Evolutionary conservation across 2,113 vertebrate species (phyloP).

Genomic region (Camarhynchus parvulus): DNA sequence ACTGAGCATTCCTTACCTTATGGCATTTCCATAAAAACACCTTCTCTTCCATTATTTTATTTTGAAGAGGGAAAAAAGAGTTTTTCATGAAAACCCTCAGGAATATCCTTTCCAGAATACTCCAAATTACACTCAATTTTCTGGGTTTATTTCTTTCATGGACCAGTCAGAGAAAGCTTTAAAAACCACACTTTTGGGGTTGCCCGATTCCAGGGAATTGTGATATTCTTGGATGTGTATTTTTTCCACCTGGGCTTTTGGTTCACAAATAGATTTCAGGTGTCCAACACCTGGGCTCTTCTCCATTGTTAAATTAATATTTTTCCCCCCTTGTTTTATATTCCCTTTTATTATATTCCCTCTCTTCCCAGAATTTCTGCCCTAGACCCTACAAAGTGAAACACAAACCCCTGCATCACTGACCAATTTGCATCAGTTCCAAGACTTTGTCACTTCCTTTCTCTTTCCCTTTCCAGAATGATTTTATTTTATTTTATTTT

Average conservation of each 20-base stretch:
- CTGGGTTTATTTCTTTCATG: not conserved
- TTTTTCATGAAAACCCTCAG: not conserved
- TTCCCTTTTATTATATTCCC: not conserved
- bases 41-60: conserved; percentile 12
- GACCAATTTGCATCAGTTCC: not conserved
- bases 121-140: not conserved
- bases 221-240: not conserved
- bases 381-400: not conserved
- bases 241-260: not conserved
- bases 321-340: not conserved
- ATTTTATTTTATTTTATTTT: not conserved
- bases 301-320: not conserved
- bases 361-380: not conserved
- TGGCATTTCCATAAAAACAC: conserved; percentile 39
- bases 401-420: rapidly evolving
- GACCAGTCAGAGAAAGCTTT: not conserved
- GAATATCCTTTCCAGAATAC: not conserved
- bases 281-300: not conserved
- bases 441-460: not conserved
- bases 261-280: not conserved
- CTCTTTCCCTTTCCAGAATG: not conserved
- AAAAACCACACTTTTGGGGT: not conserved
- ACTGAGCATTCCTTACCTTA: not conserved
- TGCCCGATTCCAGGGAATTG: not conserved
- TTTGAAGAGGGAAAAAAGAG: not conserved